phyloP scores from a whole-genome alignment of 2,797 vertebrate genomes.

The Ispidina lecontei region DNA sequence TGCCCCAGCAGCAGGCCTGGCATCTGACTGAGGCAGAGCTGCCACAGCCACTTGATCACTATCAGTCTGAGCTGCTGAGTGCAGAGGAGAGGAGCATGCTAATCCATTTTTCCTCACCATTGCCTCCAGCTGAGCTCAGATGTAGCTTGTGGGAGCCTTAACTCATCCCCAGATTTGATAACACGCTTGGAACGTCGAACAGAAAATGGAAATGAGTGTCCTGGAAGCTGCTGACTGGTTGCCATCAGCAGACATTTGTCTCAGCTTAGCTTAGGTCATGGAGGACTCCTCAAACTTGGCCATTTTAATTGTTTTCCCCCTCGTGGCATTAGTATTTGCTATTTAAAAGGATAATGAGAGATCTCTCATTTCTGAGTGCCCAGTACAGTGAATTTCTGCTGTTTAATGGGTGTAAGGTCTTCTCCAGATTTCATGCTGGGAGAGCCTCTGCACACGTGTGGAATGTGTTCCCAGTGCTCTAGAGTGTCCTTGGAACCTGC shows the following conservation, averaged over 20 bases:
- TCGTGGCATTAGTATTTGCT: constrained; percentile 48
- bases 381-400: not conserved
- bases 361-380: not conserved
- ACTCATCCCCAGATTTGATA: constrained; percentile 47
- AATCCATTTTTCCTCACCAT: constrained; percentile 40
- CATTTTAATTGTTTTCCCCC: constrained; percentile 32
- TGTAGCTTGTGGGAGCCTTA: constrained; percentile 18
- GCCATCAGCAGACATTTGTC: not conserved
- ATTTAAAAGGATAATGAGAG: constrained; percentile 37
- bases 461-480: not conserved
- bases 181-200: constrained; percentile 16
- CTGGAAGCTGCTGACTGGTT: constrained; percentile 14
- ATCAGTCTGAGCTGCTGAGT: constrained; percentile 20
- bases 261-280: constrained; percentile 28
- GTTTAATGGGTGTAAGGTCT: not conserved
- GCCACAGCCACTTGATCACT: not conserved
- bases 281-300: constrained; percentile 13
- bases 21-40: constrained; percentile 31
- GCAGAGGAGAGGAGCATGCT: constrained; percentile 37
- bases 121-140: constrained; percentile 10
- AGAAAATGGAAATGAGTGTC: constrained; percentile 27
- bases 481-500: not conserved
- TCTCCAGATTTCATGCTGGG: not conserved
- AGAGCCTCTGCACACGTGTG: not conserved
- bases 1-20: not conserved